phyloP scores from a whole-genome alignment of 2,797 vertebrate genomes.

The Gallinago solitaria region DNA sequence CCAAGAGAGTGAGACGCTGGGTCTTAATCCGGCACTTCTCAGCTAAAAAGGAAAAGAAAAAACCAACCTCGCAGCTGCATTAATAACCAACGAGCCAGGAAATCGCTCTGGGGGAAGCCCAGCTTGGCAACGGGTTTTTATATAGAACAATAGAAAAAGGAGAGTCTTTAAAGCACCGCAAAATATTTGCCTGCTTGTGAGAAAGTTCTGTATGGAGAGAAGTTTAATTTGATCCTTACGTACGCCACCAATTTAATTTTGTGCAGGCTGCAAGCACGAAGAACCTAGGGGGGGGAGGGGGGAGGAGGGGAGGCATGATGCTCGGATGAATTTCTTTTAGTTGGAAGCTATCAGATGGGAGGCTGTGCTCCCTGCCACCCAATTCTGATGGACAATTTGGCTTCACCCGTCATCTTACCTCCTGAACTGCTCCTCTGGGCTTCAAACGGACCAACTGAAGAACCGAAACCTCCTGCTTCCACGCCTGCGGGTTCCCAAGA shows the following conservation, averaged over 20 bases:
- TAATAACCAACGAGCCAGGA: not conserved
- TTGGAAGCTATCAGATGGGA: not conserved
- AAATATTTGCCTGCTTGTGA: not conserved
- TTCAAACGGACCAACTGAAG: accelerated
- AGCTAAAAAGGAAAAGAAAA: not conserved
- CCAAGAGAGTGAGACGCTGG: not conserved
- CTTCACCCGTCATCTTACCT: not conserved
- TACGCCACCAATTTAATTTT: not conserved
- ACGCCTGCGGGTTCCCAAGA: not conserved
- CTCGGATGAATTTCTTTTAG: accelerated
- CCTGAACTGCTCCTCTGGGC: not conserved
- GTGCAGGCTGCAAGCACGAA: not conserved
- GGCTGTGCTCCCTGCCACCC: not conserved
- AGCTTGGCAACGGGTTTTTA: not conserved
- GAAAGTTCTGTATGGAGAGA: not conserved
- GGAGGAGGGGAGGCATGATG: not conserved
- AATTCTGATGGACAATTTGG: not conserved
- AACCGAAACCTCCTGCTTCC: not conserved
- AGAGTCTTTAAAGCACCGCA: not conserved
- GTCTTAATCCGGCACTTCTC: not conserved
- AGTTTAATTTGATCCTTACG: not conserved
- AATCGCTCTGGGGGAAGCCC: not conserved
- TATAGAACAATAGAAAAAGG: not conserved
- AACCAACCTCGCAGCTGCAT: not conserved
- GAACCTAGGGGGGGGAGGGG: accelerated